Percentiles rank a stretch among this genome's conserved stretches.
Evolutionary conservation across 2,888 invertebrate genomes (phyloP).

Genomic region (Agrotis segetum): DNA sequence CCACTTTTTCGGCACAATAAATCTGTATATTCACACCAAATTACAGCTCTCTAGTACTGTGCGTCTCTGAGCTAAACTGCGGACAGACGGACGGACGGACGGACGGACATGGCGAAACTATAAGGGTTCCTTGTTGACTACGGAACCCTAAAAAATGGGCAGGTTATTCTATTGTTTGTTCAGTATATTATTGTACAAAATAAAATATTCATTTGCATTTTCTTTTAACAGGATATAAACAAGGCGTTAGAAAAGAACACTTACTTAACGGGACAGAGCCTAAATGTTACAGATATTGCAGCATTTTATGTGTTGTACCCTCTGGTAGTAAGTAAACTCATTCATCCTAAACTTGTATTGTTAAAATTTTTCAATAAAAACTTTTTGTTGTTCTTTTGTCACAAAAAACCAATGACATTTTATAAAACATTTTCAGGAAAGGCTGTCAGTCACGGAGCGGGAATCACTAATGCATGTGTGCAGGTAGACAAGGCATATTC

Average conservation of each 20-base stretch:
- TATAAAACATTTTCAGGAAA: conserved; percentile 88
- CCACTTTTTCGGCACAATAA: too few species aligned
- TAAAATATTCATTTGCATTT: not conserved
- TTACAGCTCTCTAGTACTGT: too few species aligned
- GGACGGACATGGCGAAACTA: too few species aligned
- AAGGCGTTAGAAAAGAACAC: conserved; percentile 80
- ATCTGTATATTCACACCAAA: too few species aligned
- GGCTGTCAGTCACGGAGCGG: conserved; percentile 92
- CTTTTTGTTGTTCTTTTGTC: too few species aligned
- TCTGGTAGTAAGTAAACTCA: conserved; percentile 91
- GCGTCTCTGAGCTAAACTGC: too few species aligned
- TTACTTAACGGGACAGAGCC: conserved; percentile 82
- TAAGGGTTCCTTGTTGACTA: too few species aligned
- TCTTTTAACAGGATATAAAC: conserved; percentile 83
- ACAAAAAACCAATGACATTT: not conserved
- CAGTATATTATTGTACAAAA: not conserved
- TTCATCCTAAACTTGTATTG: too few species aligned
- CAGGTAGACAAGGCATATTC: conserved; percentile 95
- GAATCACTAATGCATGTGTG: conserved; percentile 93
- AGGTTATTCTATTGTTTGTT: not conserved
- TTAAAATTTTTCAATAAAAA: too few species aligned
- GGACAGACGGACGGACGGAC: too few species aligned
- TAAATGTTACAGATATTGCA: conserved; percentile 93
- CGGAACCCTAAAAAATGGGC: too few species aligned
- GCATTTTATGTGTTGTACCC: conserved; percentile 93